Evolutionary conservation across 2,888 invertebrate species (phyloP).

Genomic region (Platynereis dumerilii): DNA sequence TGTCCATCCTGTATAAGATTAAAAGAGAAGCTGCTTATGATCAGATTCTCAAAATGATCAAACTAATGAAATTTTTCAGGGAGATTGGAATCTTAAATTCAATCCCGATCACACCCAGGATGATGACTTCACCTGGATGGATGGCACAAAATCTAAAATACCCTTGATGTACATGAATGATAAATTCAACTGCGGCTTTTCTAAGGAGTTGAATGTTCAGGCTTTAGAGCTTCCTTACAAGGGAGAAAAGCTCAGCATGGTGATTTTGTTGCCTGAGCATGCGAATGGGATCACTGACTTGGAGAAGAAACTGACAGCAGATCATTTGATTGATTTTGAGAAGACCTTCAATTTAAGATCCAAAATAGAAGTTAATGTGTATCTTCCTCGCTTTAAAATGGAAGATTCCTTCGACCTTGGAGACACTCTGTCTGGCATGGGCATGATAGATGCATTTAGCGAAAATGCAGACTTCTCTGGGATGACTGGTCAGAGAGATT

Average conservation of each 20-base stretch:
- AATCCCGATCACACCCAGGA: not conserved
- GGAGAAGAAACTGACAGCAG: slow-evolving; percentile 23
- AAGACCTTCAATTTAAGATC: slow-evolving; percentile 7
- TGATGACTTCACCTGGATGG: not conserved
- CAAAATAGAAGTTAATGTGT: not conserved
- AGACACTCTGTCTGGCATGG: slow-evolving; percentile 31
- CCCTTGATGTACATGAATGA: slow-evolving; percentile 10
- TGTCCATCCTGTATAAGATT: no score
- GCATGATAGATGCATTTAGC: slow-evolving; percentile 40
- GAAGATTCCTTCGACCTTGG: slow-evolving; percentile 31
- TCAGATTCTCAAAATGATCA: no score
- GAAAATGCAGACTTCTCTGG: slow-evolving; percentile 52
- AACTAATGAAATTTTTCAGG: no score
- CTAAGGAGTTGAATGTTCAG: slow-evolving; percentile 74
- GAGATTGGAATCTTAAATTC: slow-evolving; percentile 17
- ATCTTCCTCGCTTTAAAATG: slow-evolving; percentile 38
- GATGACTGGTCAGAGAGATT: slow-evolving; percentile 41
- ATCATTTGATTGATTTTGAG: slow-evolving; percentile 14
- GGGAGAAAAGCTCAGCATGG: slow-evolving; percentile 47
- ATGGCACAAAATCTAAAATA: not conserved
- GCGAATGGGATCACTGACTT: slow-evolving; percentile 39
- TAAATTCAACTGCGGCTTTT: slow-evolving; percentile 10
- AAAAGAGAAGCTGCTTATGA: no score
- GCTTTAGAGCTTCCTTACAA: slow-evolving; percentile 77
- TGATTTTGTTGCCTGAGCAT: slow-evolving; percentile 49